Percentiles rank a stretch among this genome's conserved stretches.
Conservation (phyloP, 2,888 invertebrate genomes). For the Falcaria lacertinaria region DNA sequence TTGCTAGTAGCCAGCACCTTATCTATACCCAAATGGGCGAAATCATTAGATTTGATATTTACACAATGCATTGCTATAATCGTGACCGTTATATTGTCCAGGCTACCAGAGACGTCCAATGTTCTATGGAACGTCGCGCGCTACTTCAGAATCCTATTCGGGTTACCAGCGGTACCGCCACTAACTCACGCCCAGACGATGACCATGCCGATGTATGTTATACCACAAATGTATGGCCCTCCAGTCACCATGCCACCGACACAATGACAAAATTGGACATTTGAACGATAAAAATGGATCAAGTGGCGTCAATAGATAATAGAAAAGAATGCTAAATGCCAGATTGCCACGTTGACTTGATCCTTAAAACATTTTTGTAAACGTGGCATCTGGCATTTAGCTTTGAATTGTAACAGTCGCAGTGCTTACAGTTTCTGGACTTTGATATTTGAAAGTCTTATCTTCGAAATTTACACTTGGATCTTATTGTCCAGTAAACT, state of each 20-base stretch:
- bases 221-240: slow-evolving; percentile 61
- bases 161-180: slow-evolving; percentile 61
- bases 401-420: slow-evolving; percentile 39
- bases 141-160: slow-evolving; percentile 74
- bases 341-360: slow-evolving; percentile 70
- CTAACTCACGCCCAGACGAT: slow-evolving; percentile 59
- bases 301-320: slow-evolving; percentile 56
- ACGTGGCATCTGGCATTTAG: slow-evolving; percentile 76
- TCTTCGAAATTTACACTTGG: slow-evolving; percentile 22
- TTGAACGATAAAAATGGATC: slow-evolving; percentile 54
- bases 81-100: slow-evolving; percentile 49
- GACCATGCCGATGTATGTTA: slow-evolving; percentile 70
- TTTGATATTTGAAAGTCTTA: slow-evolving; percentile 27
- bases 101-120: slow-evolving; percentile 78
- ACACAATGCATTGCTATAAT: slow-evolving; percentile 15
- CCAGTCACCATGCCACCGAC: slow-evolving; percentile 51
- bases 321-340: slow-evolving; percentile 61
- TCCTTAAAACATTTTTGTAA: slow-evolving; percentile 35
- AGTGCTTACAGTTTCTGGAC: slow-evolving; percentile 60
- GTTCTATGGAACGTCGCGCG: slow-evolving; percentile 76
- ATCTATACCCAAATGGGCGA: background rate
- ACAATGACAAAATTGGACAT: slow-evolving; percentile 68
- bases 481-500: slow-evolving; percentile 37
- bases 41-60: slow-evolving; percentile 31
- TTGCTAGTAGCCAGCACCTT: background rate